A percentile compares a stretch with the other conserved stretches of the same genome.
These are phyloP conservation scores for Danio choprae DNA, from an alignment of 2,797 vertebrate genomes.

Conservation along the genomic window DNA sequence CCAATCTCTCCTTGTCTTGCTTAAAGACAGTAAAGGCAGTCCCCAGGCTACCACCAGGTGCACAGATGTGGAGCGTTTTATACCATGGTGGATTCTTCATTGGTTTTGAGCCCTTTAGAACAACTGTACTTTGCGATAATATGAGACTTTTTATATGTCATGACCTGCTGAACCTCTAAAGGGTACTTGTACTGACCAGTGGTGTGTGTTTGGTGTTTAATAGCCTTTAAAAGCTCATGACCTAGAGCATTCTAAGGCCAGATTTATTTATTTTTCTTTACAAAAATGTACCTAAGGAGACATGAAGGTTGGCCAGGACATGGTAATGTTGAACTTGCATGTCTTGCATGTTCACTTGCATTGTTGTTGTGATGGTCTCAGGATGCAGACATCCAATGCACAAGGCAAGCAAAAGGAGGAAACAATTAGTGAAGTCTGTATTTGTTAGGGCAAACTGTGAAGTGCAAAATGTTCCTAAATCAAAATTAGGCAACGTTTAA, in stretches of 20 bases:
- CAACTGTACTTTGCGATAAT: conserved; percentile 8
- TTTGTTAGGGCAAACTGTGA: too few relatives aligned
- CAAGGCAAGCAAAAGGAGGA: too few relatives aligned
- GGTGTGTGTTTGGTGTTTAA: not conserved
- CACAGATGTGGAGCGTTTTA: conserved; percentile 48
- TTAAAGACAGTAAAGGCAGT: conserved; percentile 60
- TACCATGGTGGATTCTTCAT: conserved; percentile 13
- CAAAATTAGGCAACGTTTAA: too few relatives aligned
- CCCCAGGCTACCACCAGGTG: conserved; percentile 72
- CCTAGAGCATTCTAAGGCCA: not conserved
- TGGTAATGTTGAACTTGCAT: too few relatives aligned
- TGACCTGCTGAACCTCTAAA: conserved; percentile 32
- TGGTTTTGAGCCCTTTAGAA: not conserved
- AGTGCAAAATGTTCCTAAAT: too few relatives aligned
- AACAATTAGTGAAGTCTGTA: too few relatives aligned
- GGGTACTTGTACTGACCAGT: conserved; percentile 28
- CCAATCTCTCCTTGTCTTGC: conserved; percentile 51
- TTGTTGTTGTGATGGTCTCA: too few relatives aligned
- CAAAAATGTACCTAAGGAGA: not conserved
- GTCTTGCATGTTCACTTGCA: too few relatives aligned
- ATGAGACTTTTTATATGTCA: conserved; percentile 16
- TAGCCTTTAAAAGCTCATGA: not conserved
- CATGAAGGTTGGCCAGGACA: not conserved
- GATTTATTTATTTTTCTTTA: not conserved
- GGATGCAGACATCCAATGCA: too few relatives aligned